Evolutionary conservation across 2,113 vertebrate genomes (phyloP).

Genomic region (Plotosus lineatus): DNA sequence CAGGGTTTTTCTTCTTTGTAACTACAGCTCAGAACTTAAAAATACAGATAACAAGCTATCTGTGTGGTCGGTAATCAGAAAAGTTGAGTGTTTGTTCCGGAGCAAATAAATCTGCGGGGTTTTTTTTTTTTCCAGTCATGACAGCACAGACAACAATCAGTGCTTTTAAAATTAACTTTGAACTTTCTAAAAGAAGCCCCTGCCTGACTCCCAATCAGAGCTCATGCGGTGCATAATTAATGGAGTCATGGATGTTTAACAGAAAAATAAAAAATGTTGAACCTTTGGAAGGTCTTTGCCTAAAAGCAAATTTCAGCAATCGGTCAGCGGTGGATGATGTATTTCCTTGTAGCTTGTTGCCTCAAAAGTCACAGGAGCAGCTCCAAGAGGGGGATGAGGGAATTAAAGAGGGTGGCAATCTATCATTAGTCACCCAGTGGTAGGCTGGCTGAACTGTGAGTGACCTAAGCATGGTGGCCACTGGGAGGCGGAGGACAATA

Average conservation of each 20-base stretch:
- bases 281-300: constrained; percentile 21
- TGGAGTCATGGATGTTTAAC: constrained; percentile 41
- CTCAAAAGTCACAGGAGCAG: constrained; percentile 50
- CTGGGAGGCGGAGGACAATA: constrained; percentile 65
- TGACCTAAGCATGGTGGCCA: constrained; percentile 67
- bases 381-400: constrained; percentile 33
- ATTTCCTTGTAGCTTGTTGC: constrained; percentile 25
- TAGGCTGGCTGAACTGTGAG: constrained; percentile 48
- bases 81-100: constrained; percentile 15
- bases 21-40: constrained; percentile 39
- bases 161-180: constrained; percentile 6
- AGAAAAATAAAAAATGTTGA: not conserved
- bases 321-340: constrained; percentile 57
- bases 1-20: constrained; percentile 9
- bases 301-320: constrained; percentile 57
- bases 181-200: constrained; percentile 14
- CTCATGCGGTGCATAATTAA: constrained; percentile 51
- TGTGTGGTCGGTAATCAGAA: constrained; percentile 20
- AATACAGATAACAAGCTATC: constrained; percentile 38
- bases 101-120: constrained; percentile 3
- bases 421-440: constrained; percentile 50
- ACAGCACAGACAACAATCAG: not conserved
- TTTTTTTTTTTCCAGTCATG: not conserved
- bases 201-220: constrained; percentile 25
- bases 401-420: constrained; percentile 44